Percentiles rank a stretch among this genome's conserved stretches.
phyloP scores from a whole-genome alignment of 2,797 vertebrate species.

The Rousettus madagascariensis region DNA sequence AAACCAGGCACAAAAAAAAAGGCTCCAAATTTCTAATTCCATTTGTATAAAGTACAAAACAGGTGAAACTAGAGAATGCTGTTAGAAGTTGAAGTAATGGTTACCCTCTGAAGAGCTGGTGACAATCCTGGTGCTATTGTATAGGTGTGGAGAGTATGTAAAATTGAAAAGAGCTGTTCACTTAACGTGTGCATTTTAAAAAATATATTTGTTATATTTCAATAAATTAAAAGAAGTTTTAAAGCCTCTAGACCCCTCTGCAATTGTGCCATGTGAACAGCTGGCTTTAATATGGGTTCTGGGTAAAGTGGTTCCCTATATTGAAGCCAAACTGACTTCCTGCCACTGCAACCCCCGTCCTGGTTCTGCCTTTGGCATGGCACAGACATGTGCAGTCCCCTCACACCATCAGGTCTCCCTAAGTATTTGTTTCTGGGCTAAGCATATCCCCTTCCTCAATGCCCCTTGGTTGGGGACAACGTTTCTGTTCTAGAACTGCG shows the following conservation, averaged over 20 bases:
- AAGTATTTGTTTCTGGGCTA: background rate
- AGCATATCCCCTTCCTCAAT: background rate
- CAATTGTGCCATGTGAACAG: background rate
- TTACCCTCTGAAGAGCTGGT: background rate
- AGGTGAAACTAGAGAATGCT: background rate
- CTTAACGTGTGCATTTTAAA: background rate
- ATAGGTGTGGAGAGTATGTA: background rate
- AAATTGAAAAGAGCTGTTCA: background rate
- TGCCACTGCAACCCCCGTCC: background rate
- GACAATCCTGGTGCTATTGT: accelerated
- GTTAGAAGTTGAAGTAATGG: background rate
- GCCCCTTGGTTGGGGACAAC: background rate
- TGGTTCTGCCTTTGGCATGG: background rate
- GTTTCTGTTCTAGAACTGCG: background rate
- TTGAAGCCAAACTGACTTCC: background rate
- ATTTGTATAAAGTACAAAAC: background rate
- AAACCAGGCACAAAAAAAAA: background rate
- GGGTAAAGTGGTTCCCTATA: too few relatives aligned
- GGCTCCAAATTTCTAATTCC: background rate
- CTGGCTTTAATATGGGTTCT: background rate
- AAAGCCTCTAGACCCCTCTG: background rate
- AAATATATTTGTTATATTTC: background rate
- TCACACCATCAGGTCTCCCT: too few relatives aligned
- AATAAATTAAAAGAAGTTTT: background rate
- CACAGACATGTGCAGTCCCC: background rate